A percentile compares a stretch with the other conserved stretches of the same genome.
Evolutionary conservation across 1,140 invertebrate species (phyloP).

Genomic region (Cotesia vestalis): DNA sequence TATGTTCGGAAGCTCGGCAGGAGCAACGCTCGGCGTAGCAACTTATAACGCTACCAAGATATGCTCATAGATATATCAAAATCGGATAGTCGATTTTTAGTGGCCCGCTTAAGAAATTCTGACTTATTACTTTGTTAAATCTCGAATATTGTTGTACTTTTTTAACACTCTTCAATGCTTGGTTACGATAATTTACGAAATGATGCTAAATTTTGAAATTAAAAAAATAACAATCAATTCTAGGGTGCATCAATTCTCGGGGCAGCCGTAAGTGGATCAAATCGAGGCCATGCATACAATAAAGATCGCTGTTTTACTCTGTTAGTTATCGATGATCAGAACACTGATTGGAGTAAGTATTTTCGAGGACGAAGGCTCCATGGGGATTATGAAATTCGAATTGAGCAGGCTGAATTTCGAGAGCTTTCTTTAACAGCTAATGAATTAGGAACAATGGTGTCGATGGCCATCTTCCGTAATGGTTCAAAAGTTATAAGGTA

Average conservation of each 20-base stretch:
- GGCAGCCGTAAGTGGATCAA: conserved; percentile 73
- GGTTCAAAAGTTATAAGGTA: conserved; percentile 90
- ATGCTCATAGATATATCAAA: no score
- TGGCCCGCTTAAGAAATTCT: no score
- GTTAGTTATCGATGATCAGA: conserved; percentile 95
- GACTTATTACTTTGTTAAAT: no score
- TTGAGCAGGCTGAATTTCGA: conserved; percentile 95
- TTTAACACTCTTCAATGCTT: no score
- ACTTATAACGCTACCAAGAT: no score
- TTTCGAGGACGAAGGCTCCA: conserved; percentile 90
- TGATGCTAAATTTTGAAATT: no score
- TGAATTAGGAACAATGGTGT: conserved; percentile 85
- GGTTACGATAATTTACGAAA: no score
- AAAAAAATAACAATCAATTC: conserved; percentile 16
- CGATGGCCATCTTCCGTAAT: conserved; percentile 91
- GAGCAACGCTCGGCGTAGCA: no score
- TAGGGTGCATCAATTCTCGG: conserved; percentile 70
- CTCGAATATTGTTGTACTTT: no score
- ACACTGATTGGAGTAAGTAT: conserved; percentile 98
- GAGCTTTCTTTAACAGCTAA: conserved; percentile 88
- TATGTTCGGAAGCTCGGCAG: no score
- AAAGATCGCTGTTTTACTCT: conserved; percentile 94
- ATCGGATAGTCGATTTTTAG: no score
- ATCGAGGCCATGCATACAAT: conserved; percentile 79
- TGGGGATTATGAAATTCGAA: conserved; percentile 92